Evolutionary conservation across 2,797 vertebrate species (phyloP).

Genomic region (Tolypeutes matacus): DNA sequence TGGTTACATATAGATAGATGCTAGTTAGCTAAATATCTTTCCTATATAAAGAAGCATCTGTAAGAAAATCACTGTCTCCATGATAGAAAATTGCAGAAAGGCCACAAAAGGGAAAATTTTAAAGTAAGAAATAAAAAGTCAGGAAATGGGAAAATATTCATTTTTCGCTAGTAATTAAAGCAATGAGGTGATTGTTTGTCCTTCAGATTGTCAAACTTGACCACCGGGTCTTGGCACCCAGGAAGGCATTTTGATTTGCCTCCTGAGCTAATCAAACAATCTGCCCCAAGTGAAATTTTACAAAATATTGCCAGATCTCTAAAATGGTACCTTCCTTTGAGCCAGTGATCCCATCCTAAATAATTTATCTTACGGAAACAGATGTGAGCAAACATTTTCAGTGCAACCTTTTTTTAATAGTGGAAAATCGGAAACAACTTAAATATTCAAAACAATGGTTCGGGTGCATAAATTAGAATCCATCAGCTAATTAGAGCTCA

Average conservation of each 20-base stretch:
- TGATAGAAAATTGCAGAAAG: too few relatives aligned
- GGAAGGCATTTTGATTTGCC: background rate
- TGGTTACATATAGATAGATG: background rate
- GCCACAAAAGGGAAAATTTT: background rate
- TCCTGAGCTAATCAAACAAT: background rate
- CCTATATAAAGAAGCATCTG: background rate
- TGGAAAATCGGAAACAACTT: background rate
- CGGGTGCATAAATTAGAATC: background rate
- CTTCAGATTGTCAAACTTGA: background rate
- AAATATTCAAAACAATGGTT: background rate
- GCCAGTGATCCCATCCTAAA: background rate
- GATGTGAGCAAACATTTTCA: background rate
- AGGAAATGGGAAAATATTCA: background rate
- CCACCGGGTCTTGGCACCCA: background rate
- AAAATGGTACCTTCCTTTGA: background rate
- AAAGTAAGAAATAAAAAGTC: background rate
- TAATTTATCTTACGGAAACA: background rate
- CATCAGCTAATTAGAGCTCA: background rate
- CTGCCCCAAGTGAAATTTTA: background rate
- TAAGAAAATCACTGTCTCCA: too few relatives aligned
- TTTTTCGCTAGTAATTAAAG: background rate
- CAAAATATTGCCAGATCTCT: background rate
- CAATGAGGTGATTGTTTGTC: background rate
- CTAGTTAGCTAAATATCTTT: background rate
- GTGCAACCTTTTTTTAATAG: background rate